Conservation (phyloP, 2,797 vertebrate genomes). For the Neostethus bicornis region DNA sequence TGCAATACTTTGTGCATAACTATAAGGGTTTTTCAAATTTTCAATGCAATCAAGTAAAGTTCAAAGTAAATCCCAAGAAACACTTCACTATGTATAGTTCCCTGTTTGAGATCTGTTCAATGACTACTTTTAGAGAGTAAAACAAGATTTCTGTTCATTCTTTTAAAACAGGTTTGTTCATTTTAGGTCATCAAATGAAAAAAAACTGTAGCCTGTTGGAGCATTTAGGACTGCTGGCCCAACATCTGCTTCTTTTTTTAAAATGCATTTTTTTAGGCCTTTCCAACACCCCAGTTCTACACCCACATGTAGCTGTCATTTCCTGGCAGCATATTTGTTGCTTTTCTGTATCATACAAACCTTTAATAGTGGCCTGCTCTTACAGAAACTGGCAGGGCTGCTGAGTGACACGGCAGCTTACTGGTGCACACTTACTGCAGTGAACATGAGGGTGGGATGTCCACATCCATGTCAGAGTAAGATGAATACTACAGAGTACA, state of each 20-base stretch:
- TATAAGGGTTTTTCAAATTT: not conserved
- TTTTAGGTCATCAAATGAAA: not conserved
- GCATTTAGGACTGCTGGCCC: slow-evolving; percentile 20
- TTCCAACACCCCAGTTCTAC: slow-evolving; percentile 39
- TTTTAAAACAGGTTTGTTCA: no score
- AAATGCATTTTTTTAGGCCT: slow-evolving; percentile 9
- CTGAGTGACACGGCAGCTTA: slow-evolving; percentile 45
- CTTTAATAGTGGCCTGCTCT: slow-evolving; percentile 34
- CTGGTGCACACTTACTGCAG: slow-evolving; percentile 44
- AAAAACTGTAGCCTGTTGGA: no score
- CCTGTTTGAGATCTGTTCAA: not conserved
- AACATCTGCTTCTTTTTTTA: slow-evolving; percentile 26
- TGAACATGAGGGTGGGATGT: slow-evolving; percentile 42
- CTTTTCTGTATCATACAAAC: slow-evolving; percentile 38
- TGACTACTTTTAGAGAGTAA: not conserved
- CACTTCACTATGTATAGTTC: not conserved
- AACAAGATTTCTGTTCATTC: no score
- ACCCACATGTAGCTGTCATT: slow-evolving; percentile 38
- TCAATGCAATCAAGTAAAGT: not conserved
- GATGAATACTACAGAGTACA: slow-evolving; percentile 46
- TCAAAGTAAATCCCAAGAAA: not conserved
- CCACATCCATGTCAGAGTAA: slow-evolving; percentile 42
- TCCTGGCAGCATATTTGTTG: slow-evolving; percentile 48
- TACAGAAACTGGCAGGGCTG: slow-evolving; percentile 25
- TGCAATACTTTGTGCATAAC: no score